phyloP scores from a whole-genome alignment of 2,113 vertebrate species.

The Naja naja region DNA sequence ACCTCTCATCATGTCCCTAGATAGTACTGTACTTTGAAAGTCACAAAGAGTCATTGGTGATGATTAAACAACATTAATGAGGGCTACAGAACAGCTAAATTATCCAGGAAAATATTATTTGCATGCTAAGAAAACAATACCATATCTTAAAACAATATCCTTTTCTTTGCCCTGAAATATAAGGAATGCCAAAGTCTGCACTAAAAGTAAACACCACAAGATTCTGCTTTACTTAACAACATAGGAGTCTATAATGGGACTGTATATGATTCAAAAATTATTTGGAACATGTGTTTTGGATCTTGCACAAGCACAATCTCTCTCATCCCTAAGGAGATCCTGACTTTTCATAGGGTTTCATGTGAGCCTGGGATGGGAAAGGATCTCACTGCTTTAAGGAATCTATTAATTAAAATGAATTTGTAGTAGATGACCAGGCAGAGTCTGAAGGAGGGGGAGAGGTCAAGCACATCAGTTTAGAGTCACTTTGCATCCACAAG shows the following conservation, averaged over 20 bases:
- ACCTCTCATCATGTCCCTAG: background rate
- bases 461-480: background rate
- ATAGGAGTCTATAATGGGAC: background rate
- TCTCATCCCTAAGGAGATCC: background rate
- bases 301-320: background rate
- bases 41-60: background rate
- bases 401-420: background rate
- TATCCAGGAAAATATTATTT: background rate
- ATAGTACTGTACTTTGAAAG: slow-evolving; percentile 7
- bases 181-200: background rate
- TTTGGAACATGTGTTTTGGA: background rate
- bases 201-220: background rate
- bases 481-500: background rate
- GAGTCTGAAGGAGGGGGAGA: background rate
- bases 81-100: background rate
- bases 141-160: background rate
- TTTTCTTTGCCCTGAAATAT: background rate
- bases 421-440: background rate
- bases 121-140: background rate
- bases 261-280: background rate
- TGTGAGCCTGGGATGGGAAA: background rate
- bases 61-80: background rate
- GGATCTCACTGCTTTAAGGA: background rate
- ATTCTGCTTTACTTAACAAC: background rate
- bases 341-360: background rate